Evolutionary conservation across 2,797 vertebrate species (phyloP).

Genomic region (Lepus oiostolus): DNA sequence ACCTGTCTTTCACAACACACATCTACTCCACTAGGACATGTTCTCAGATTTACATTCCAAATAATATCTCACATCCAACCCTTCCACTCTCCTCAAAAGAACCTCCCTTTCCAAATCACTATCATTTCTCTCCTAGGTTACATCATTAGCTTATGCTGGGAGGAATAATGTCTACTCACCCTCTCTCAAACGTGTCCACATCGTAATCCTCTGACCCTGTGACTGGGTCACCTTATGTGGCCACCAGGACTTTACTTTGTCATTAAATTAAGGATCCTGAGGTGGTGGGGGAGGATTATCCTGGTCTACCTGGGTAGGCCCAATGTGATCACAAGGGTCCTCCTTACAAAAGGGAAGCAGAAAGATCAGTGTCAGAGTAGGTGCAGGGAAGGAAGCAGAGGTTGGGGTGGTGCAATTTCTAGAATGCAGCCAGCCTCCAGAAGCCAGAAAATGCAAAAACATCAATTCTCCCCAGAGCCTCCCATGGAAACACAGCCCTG

Average conservation of each 20-base stretch:
- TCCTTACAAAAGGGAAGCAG: background rate
- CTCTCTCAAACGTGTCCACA: background rate
- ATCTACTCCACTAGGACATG: background rate
- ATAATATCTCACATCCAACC: background rate
- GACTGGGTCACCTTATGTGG: background rate
- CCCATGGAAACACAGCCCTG: background rate
- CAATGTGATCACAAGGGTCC: background rate
- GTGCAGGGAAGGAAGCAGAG: background rate
- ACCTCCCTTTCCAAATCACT: background rate
- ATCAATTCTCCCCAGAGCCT: background rate
- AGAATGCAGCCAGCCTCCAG: background rate
- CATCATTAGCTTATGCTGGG: background rate
- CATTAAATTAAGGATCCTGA: background rate
- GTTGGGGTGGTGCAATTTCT: background rate
- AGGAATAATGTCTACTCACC: background rate
- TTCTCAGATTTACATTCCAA: conserved; percentile 24
- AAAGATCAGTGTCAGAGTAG: background rate
- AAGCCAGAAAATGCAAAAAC: background rate
- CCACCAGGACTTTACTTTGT: background rate
- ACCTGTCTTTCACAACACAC: background rate
- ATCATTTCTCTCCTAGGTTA: background rate
- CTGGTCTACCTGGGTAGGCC: background rate
- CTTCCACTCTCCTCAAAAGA: background rate
- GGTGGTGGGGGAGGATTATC: background rate
- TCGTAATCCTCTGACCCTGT: background rate